Conservation (phyloP, 2,888 invertebrate species). For the Pheosia tremula region DNA sequence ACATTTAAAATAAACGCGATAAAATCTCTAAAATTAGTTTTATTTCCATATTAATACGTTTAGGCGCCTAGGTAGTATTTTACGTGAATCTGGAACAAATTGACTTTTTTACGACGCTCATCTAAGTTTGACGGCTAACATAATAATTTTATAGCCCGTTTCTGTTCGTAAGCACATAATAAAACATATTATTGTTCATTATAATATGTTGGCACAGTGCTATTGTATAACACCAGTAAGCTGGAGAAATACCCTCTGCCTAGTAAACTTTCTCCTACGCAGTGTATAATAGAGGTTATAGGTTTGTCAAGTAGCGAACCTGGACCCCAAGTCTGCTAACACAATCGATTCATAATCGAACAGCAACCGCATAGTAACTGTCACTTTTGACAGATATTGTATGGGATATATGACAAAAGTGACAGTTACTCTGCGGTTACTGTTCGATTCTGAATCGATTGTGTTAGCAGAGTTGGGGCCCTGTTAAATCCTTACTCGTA, state of each 20-base stretch:
- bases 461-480: too few relatives aligned
- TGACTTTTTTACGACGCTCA: neutral
- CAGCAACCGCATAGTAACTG: too few relatives aligned
- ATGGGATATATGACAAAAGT: too few relatives aligned
- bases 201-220: neutral
- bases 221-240: neutral
- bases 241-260: neutral
- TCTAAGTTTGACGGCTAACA: neutral
- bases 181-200: conserved; percentile 2
- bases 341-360: too few relatives aligned
- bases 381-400: too few relatives aligned
- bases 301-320: neutral
- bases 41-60: too few relatives aligned
- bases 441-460: too few relatives aligned
- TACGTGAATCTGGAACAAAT: conserved; percentile 2
- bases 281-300: neutral
- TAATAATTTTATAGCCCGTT: conserved; percentile 4
- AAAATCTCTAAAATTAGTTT: too few relatives aligned
- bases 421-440: too few relatives aligned
- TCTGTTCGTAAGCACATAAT: conserved; percentile 1
- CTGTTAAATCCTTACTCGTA: neutral
- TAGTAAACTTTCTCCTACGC: neutral
- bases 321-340: too few relatives aligned
- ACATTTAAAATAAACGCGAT: too few relatives aligned
- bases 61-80: neutral